phyloP scores from a whole-genome alignment of 2,888 invertebrate genomes.

The Lamproptera curius region DNA sequence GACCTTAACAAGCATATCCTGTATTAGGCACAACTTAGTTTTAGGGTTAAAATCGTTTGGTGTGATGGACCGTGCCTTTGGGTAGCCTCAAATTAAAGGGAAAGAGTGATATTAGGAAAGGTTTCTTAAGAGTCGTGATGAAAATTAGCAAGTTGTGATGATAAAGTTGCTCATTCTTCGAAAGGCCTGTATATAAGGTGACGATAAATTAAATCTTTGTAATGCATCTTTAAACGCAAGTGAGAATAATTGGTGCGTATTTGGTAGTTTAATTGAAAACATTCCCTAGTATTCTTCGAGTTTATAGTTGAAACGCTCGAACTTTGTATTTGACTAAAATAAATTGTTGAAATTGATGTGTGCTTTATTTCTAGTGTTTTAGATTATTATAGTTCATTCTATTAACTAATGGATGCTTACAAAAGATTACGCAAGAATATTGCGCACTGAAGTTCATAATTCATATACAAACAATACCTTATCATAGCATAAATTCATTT shows the following conservation, averaged over 20 bases:
- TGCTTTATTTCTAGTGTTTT: background rate
- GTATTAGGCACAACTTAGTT: slow-evolving; percentile 20
- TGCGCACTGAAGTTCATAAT: no score
- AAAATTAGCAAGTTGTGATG: slow-evolving; percentile 3
- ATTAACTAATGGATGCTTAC: no score
- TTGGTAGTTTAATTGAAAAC: slow-evolving; percentile 3
- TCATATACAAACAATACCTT: no score
- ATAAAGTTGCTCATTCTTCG: slow-evolving; percentile 7
- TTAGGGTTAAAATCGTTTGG: slow-evolving; percentile 12
- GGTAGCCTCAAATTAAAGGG: slow-evolving; percentile 17
- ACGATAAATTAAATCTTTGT: background rate
- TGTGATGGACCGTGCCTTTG: slow-evolving; percentile 28
- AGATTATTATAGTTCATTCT: background rate
- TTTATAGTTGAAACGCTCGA: background rate
- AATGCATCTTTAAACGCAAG: background rate
- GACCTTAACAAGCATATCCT: slow-evolving; percentile 24
- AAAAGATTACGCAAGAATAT: no score
- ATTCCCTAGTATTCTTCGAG: slow-evolving; percentile 4
- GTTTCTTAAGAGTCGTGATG: background rate
- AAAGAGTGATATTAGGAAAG: background rate
- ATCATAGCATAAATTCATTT: background rate
- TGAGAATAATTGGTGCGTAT: slow-evolving; percentile 1
- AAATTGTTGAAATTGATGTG: background rate
- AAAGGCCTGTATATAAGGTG: slow-evolving; percentile 7
- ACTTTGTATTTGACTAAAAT: slow-evolving; percentile 5